Percentiles rank a stretch among this genome's conserved stretches.
These are phyloP conservation scores for Drosophila kuntzei DNA, from an alignment of 2,888 invertebrate species.

Conservation along the genomic window DNA sequence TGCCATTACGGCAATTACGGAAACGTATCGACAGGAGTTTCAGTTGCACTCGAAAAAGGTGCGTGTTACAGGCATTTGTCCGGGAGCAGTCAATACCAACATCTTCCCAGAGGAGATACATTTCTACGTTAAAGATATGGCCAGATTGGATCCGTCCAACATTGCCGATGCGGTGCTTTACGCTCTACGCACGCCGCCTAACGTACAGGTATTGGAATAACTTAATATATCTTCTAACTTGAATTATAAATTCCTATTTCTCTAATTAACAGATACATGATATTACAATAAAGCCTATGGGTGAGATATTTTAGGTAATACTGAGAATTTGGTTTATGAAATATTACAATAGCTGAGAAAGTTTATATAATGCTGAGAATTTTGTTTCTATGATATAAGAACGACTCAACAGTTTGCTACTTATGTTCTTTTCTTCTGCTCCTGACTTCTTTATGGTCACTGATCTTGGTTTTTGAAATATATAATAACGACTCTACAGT, in stretches of 20 bases:
- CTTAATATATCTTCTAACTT: background rate
- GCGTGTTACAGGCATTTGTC: conserved; percentile 83
- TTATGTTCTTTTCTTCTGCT: too few species aligned
- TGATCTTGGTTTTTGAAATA: background rate
- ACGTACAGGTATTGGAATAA: conserved; percentile 78
- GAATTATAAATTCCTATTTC: background rate
- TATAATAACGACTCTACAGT: conserved; percentile 16
- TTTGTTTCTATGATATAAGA: too few species aligned
- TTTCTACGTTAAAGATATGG: conserved; percentile 83
- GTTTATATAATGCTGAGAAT: too few species aligned
- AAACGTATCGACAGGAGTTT: conserved; percentile 85
- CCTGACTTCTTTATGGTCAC: too few species aligned
- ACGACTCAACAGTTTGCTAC: too few species aligned
- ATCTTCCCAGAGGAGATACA: conserved; percentile 84
- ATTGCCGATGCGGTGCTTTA: conserved; percentile 84
- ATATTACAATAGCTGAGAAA: conserved; percentile 1
- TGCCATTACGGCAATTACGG: conserved; percentile 85
- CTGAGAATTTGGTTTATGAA: conserved; percentile 17
- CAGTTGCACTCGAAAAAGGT: conserved; percentile 82
- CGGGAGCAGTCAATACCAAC: conserved; percentile 84
- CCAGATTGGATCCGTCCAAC: conserved; percentile 79
- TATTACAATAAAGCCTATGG: conserved; percentile 80
- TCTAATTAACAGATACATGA: conserved; percentile 78
- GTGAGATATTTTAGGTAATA: conserved; percentile 75
- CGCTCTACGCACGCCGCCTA: conserved; percentile 81